These are phyloP conservation scores for Pogonocichla stellata DNA, from an alignment of 2,113 vertebrate genomes.

Conservation along the genomic window DNA sequence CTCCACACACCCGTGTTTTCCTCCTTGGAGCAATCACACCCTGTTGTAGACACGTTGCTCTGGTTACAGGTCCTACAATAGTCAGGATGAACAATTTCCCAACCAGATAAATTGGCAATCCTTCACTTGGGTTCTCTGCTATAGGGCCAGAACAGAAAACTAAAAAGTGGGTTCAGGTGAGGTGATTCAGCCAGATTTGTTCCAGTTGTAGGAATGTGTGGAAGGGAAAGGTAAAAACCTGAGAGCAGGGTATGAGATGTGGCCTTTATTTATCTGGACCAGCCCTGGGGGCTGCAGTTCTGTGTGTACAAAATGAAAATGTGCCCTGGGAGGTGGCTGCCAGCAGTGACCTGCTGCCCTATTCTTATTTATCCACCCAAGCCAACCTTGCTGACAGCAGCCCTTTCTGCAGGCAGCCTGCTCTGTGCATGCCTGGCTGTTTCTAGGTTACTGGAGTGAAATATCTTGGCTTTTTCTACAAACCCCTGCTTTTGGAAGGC, in stretches of 20 bases:
- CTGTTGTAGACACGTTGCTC: background rate
- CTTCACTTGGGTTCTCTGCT: background rate
- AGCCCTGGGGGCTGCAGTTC: background rate
- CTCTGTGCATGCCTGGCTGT: background rate
- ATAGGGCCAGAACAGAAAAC: background rate
- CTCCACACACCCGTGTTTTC: background rate
- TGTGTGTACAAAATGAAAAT: background rate
- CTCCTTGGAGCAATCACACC: background rate
- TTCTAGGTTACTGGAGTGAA: background rate
- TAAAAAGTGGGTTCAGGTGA: background rate
- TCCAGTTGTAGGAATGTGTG: accelerated
- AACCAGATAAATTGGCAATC: background rate
- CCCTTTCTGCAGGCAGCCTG: background rate
- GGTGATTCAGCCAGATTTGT: background rate
- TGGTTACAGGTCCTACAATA: background rate
- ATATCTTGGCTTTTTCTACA: too few relatives aligned
- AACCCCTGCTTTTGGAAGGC: background rate
- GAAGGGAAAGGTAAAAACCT: background rate
- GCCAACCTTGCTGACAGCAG: background rate
- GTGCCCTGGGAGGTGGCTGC: background rate
- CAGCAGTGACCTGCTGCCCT: background rate
- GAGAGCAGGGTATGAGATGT: background rate
- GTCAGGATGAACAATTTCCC: background rate
- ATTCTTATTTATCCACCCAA: background rate
- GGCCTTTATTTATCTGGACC: background rate